Evolutionary conservation across 1,140 invertebrate genomes (phyloP).

Genomic region (roundworm (Caenorhabditis elegans)): WBcel235 BX284606.5:15331501-15332000

Average conservation of each 20-base stretch:
- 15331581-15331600: not conserved
- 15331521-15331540: too few relatives aligned
- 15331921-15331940: slow-evolving; percentile 22
- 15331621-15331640: slow-evolving; percentile 47
- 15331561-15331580: not conserved
- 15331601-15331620: slow-evolving; percentile 45
- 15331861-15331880: slow-evolving; percentile 47
- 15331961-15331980: slow-evolving; percentile 45
- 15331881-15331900: slow-evolving; percentile 43
- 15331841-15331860: slow-evolving; percentile 47
- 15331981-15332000: not conserved
- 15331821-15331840: not conserved
- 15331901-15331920: slow-evolving; percentile 42
- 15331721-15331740: slow-evolving; percentile 43
- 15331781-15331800: slow-evolving; percentile 48
- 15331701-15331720: not conserved
- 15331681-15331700: not conserved
- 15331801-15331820: slow-evolving; percentile 11
- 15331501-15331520: too few relatives aligned
- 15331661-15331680: slow-evolving; percentile 37
- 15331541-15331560: too few relatives aligned
- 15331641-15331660: slow-evolving; percentile 51
- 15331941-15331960: slow-evolving; percentile 36
- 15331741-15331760: slow-evolving; percentile 45
- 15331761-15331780: slow-evolving; percentile 48